Evolutionary conservation across 2,113 vertebrate genomes (phyloP).

Genomic region (Hiodon tergisus): DNA sequence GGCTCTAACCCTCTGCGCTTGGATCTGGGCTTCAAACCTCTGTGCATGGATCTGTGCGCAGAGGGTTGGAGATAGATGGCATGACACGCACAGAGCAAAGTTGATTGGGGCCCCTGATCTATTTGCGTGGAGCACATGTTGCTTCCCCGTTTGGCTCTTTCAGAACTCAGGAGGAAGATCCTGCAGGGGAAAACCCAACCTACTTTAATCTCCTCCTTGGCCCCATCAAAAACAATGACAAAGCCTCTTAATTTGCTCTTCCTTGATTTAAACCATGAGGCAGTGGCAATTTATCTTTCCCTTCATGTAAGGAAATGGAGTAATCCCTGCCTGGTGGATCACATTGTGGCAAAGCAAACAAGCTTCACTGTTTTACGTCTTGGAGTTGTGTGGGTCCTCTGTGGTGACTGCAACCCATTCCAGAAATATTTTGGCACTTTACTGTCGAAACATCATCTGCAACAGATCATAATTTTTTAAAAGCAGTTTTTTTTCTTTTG

Average conservation of each 20-base stretch:
- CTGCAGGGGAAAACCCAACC: conserved; percentile 24
- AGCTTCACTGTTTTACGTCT: conserved; percentile 42
- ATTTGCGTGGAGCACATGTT: conserved; percentile 15
- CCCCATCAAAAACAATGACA: conserved; percentile 40
- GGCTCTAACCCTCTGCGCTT: too few relatives aligned
- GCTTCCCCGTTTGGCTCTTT: conserved; percentile 29
- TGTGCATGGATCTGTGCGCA: not conserved
- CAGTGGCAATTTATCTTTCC: conserved; percentile 15
- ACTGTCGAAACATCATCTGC: conserved; percentile 43
- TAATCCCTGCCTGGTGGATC: conserved; percentile 38
- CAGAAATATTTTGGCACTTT: conserved; percentile 42
- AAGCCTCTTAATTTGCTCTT: conserved; percentile 44
- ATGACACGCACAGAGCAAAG: not conserved
- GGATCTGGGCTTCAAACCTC: too few relatives aligned
- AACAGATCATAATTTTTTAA: conserved; percentile 36
- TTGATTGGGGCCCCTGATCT: not conserved
- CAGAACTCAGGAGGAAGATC: conserved; percentile 26
- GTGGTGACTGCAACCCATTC: conserved; percentile 35
- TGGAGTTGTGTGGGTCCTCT: conserved; percentile 32
- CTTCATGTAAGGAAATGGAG: conserved; percentile 40
- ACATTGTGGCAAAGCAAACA: conserved; percentile 43
- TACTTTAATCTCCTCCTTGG: conserved; percentile 24
- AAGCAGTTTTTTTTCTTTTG: conserved; percentile 27
- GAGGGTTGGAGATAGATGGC: not conserved
- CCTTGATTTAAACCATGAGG: conserved; percentile 47